phyloP scores from a whole-genome alignment of 2,113 vertebrate species.

The Thunnus maccoyii region DNA sequence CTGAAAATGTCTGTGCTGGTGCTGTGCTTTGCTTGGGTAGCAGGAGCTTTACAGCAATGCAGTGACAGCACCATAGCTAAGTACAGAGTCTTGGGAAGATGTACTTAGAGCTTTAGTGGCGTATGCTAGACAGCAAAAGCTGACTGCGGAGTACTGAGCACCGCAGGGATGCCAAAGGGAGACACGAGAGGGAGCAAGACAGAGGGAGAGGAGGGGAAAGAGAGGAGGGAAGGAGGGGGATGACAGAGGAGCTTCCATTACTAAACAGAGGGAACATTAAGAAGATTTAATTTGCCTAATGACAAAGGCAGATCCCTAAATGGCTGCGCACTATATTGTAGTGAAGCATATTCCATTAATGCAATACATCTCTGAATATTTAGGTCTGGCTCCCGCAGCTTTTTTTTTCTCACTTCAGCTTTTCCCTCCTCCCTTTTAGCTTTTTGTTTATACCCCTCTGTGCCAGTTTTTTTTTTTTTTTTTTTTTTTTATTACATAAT shows the following conservation, averaged over 20 bases:
- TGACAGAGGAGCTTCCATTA: slow-evolving; percentile 71
- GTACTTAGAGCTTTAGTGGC: slow-evolving; percentile 78
- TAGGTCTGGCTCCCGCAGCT: slow-evolving; percentile 55
- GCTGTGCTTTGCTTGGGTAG: slow-evolving; percentile 43
- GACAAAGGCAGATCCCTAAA: slow-evolving; percentile 74
- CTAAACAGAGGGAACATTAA: slow-evolving; percentile 75
- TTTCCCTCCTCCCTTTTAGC: slow-evolving; percentile 44
- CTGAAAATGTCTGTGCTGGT: slow-evolving; percentile 20
- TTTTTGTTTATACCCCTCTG: slow-evolving; percentile 60
- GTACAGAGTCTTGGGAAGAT: slow-evolving; percentile 74
- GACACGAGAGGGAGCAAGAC: slow-evolving; percentile 66
- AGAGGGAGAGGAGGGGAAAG: slow-evolving; percentile 23
- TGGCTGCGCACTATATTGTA: slow-evolving; percentile 62
- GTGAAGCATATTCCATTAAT: slow-evolving; percentile 70
- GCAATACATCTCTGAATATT: slow-evolving; percentile 71
- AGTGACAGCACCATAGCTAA: slow-evolving; percentile 72
- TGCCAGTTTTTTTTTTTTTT: slow-evolving; percentile 41
- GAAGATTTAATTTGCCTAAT: slow-evolving; percentile 79
- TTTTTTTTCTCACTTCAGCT: slow-evolving; percentile 26
- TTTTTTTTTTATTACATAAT: slow-evolving; percentile 70
- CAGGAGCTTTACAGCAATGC: slow-evolving; percentile 72
- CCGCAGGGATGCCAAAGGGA: slow-evolving; percentile 68
- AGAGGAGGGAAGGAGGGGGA: slow-evolving; percentile 34
- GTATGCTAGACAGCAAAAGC: slow-evolving; percentile 76
- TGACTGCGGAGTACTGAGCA: slow-evolving; percentile 72